These are phyloP conservation scores for Bombyx mandarina DNA, from an alignment of 1,140 invertebrate species.

Conservation along the genomic window DNA sequence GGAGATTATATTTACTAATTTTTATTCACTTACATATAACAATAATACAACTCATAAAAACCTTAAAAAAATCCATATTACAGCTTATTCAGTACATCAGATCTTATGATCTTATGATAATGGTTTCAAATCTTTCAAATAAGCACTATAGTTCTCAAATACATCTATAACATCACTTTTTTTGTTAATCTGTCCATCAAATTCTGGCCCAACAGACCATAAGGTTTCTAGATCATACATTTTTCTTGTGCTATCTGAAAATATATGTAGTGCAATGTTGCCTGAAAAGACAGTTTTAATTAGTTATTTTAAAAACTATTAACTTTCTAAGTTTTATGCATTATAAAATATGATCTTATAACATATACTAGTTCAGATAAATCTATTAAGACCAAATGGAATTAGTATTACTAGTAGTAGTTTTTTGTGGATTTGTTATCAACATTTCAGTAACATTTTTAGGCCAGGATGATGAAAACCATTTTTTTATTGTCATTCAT, in stretches of 20 bases:
- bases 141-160: constrained; percentile 75
- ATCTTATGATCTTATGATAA: constrained; percentile 22
- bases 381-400: too few relatives aligned
- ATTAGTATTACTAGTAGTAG: too few relatives aligned
- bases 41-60: not conserved
- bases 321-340: too few relatives aligned
- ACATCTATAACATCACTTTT: constrained; percentile 73
- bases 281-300: constrained; percentile 67
- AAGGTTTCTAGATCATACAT: constrained; percentile 91
- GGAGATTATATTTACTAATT: not conserved
- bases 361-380: too few relatives aligned
- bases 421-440: too few relatives aligned
- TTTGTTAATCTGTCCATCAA: constrained; percentile 80
- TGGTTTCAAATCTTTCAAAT: constrained; percentile 75
- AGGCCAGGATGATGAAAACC: too few relatives aligned
- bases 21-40: constrained; percentile 7
- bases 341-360: too few relatives aligned
- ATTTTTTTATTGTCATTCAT: too few relatives aligned
- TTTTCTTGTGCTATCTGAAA: constrained; percentile 77
- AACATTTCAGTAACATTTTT: too few relatives aligned
- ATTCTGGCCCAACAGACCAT: constrained; percentile 88
- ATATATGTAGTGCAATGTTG: constrained; percentile 93
- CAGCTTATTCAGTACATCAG: not conserved
- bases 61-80: too few relatives aligned
- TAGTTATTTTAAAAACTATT: too few relatives aligned